These are phyloP conservation scores for Tenualosa thibaudeaui DNA, from an alignment of 2,797 vertebrate species.

Conservation along the genomic window DNA sequence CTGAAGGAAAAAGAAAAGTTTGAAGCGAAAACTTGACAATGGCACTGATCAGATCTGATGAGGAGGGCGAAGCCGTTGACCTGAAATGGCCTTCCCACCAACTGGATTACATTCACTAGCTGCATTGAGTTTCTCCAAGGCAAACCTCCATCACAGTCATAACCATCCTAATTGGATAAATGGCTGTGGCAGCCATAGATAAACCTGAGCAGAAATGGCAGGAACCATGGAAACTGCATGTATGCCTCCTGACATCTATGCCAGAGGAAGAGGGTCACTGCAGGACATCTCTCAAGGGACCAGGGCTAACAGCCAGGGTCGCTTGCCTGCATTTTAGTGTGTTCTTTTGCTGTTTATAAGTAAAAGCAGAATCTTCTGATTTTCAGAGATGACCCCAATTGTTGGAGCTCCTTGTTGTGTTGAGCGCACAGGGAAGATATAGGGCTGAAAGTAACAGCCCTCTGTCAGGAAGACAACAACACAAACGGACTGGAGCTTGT, in stretches of 20 bases:
- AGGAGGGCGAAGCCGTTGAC: background rate
- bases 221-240: background rate
- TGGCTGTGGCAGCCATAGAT: background rate
- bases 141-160: background rate
- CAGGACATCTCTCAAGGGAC: background rate
- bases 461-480: background rate
- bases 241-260: background rate
- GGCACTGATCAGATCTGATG: background rate
- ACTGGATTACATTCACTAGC: background rate
- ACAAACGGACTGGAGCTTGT: background rate
- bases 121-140: background rate
- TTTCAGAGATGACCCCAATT: background rate
- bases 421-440: background rate
- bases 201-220: background rate
- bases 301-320: background rate
- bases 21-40: no score
- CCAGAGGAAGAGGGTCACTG: background rate
- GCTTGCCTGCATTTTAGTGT: background rate
- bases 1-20: background rate
- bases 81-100: background rate
- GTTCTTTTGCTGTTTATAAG: background rate
- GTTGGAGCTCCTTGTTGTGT: background rate
- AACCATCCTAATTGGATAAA: background rate
- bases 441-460: background rate
- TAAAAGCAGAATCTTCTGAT: background rate